Evolutionary conservation across 2,113 vertebrate genomes (phyloP), one percentile per base, ranked within the genome.

Genomic region (Patagioenas fasciata): DNA sequence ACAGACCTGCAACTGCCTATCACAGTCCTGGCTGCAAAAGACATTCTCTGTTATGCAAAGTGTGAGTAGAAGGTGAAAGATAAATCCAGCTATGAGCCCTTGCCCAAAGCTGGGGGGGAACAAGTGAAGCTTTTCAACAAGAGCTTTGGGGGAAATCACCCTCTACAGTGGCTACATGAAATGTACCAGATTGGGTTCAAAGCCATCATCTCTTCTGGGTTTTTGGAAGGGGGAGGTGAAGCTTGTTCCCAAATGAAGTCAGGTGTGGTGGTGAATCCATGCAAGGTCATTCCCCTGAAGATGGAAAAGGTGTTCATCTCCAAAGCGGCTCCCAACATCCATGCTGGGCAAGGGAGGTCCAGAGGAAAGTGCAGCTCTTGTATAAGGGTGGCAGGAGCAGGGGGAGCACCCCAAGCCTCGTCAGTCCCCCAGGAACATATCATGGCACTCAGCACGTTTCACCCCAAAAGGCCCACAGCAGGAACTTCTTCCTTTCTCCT

Each of bases 381-480:
- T 25, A 12, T 1, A 7, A 4, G 34, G 38, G 9, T 29, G 57
- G 65, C 47, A 56, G 65, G 53, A 66, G 61, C 15, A 16, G 42
- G 47, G 54, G 56, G 18, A 78, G 65, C 28, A 87, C 29, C 75
- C 72, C 70, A 53, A 57, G 57, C 13, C 54, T 38, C 3, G 0
- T 56, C 84, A 85, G 25, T 2, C 31, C 15, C 4, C 7, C 7
- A 3, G 29, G 36, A 4, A 47, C n/a, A 4, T 11, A 9, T 44
- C 17, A 44, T 7, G 17, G 42, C 42, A 25, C n/a, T 32, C 16
- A 15, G 54, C 60, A 11, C 2, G 0, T 61, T 38, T 51, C 3
- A 2, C 5, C 54, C 58, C 54, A 21, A 24, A 83, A 53, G 1
- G 3, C 13, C 18, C 44, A 18, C 0, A 0, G 15, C 38, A 69